Conservation (phyloP, 2,113 vertebrate genomes). For the Lasiurus cinereus region DNA sequence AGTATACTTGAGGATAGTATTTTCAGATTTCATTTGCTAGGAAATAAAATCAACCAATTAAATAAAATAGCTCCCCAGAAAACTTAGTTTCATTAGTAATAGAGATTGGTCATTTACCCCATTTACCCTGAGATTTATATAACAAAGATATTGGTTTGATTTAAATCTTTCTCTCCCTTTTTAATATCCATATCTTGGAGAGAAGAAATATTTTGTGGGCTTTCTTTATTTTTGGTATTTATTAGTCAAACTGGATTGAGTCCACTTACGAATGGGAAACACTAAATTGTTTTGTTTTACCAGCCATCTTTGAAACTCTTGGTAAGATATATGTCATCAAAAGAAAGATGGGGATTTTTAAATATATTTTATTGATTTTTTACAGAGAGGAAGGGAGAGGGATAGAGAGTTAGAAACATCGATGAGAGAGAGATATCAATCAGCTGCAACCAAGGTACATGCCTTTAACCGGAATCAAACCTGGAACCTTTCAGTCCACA, state of each 20-base stretch:
- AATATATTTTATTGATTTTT: too few species aligned
- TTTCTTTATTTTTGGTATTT: constrained; percentile 31
- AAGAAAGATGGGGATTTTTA: background rate
- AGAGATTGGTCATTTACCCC: constrained; percentile 71
- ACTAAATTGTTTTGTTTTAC: background rate
- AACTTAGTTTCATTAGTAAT: constrained; percentile 59
- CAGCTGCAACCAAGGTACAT: too few species aligned
- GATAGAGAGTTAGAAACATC: too few species aligned
- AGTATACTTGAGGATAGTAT: constrained; percentile 47
- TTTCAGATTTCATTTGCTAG: constrained; percentile 68
- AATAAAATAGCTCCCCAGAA: constrained; percentile 72
- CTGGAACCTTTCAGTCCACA: too few species aligned
- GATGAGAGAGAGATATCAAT: too few species aligned
- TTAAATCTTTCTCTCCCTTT: background rate
- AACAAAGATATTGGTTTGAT: constrained; percentile 60
- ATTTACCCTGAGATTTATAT: constrained; percentile 47
- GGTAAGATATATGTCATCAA: background rate
- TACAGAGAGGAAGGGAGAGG: too few species aligned
- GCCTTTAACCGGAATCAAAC: too few species aligned
- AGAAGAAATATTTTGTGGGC: constrained; percentile 7
- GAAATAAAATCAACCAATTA: constrained; percentile 79
- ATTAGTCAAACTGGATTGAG: constrained; percentile 21
- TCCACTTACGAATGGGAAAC: background rate
- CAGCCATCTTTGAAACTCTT: constrained; percentile 14
- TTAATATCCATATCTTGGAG: background rate